Base-by-base conservation (phyloP, 2,113 vertebrate species). In the Sceloporus tristichus region DNA sequence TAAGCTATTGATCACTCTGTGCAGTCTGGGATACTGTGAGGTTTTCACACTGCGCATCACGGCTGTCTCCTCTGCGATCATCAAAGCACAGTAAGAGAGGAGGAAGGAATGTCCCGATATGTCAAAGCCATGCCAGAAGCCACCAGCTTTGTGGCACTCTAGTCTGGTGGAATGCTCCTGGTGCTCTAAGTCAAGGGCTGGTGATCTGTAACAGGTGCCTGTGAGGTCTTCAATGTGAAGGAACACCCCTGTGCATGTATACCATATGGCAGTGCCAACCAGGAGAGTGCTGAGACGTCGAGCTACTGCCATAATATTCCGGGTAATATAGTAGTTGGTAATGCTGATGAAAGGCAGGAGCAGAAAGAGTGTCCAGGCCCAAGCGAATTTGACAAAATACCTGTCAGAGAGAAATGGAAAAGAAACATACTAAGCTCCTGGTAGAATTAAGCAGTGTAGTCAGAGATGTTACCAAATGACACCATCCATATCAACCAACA, bases 51-150 rank as follows among this genome's bases (percentile, higher is more conserved):
- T 94, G 0, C 94, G 95, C 96, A 99, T 97, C 38, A 98, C 97
- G 0, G 96, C 96, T 78, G 97, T 97, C 68, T 99, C 99, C 90
- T 99, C 98, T 90, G 97, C 79, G 8, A 99, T 99, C 92, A 98
- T 95, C 76, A 99, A 97, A 0, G 97, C 91, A 0, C 98, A 99
- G 95, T 98, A 99, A 0, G 98, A 89, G 88, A 99, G 97, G 87
- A 99, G 97, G 89, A 99, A 99, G 82, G 97, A 98, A 95, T 99
- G 99, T 19, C 99, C 99, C 0, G 99, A 99, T 94, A 99, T 98
- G 96, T 99, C 99, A 1, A 97, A 98, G 82, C 98, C 98, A 0
- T 94, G 14, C 99, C 99, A 99, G 53, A 96, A 93, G 29, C 98
- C 97, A 0, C 97, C 96, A 18, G 95, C 96, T 29, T 48, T 86